Evolutionary conservation across 2,113 vertebrate genomes (phyloP).

Genomic region (Daboia siamensis): DNA sequence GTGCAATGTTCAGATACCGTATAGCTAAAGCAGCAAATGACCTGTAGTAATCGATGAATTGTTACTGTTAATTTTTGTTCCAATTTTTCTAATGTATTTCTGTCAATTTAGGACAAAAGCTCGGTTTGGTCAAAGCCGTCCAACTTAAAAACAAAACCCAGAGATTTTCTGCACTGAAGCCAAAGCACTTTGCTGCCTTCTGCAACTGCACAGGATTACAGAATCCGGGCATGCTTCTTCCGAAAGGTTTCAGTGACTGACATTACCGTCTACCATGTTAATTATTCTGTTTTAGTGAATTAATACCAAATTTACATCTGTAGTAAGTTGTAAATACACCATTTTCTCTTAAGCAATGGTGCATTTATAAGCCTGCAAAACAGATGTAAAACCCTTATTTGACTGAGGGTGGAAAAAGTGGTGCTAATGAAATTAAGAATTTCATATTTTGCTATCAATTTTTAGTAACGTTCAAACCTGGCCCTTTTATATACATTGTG

Average conservation of each 20-base stretch:
- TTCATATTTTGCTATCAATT: constrained; percentile 49
- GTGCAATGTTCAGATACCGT: not conserved
- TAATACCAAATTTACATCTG: constrained; percentile 45
- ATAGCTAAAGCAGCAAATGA: not conserved
- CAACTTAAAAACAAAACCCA: constrained; percentile 52
- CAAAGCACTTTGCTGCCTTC: constrained; percentile 49
- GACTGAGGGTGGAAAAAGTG: constrained; percentile 45
- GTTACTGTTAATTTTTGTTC: not conserved
- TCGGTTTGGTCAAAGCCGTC: constrained; percentile 73
- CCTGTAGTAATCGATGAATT: not conserved
- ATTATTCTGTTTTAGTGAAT: constrained; percentile 56
- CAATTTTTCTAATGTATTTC: not conserved
- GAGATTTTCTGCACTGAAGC: constrained; percentile 9
- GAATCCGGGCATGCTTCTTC: constrained; percentile 44
- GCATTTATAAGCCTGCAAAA: constrained; percentile 51
- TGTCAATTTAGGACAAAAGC: constrained; percentile 69
- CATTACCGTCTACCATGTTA: constrained; percentile 54
- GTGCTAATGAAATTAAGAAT: constrained; percentile 12
- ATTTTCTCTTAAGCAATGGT: constrained; percentile 48
- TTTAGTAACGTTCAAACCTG: not conserved
- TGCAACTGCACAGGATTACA: constrained; percentile 44
- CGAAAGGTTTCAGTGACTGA: constrained; percentile 64
- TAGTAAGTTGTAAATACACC: constrained; percentile 66
- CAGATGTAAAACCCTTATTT: constrained; percentile 51
- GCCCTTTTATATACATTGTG: not conserved